Conservation (phyloP, 2,797 vertebrate species). For the Champsocephalus gunnari region DNA sequence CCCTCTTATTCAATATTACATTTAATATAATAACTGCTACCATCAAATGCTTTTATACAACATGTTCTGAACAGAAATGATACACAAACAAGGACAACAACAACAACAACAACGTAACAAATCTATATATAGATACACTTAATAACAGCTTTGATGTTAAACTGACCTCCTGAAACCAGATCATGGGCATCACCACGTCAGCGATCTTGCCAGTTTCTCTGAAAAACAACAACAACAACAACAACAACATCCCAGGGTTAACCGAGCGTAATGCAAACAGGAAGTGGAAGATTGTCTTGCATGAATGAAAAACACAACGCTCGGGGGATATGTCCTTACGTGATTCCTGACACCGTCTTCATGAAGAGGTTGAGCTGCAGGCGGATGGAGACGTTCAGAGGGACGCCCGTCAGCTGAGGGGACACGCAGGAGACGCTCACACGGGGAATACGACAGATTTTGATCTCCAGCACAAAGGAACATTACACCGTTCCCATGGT, state of each 20-base stretch:
- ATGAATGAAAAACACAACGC: constrained; percentile 16
- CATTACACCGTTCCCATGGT: too few relatives aligned
- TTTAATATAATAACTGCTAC: too few relatives aligned
- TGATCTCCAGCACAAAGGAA: too few relatives aligned
- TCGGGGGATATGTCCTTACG: constrained; percentile 79
- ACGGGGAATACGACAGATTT: background rate
- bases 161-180: constrained; percentile 95
- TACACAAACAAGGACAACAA: too few relatives aligned
- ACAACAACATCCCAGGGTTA: constrained; percentile 15
- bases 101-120: too few relatives aligned
- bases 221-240: constrained; percentile 45
- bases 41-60: too few relatives aligned
- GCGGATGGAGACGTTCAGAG: constrained; percentile 93
- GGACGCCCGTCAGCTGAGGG: constrained; percentile 91
- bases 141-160: background rate
- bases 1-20: too few relatives aligned
- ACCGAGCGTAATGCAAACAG: background rate
- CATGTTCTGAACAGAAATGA: too few relatives aligned
- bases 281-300: background rate
- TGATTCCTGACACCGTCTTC: constrained; percentile 84
- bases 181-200: constrained; percentile 92
- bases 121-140: too few relatives aligned
- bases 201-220: constrained; percentile 92
- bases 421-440: background rate
- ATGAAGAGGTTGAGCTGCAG: constrained; percentile 92